Base-by-base conservation (phyloP, 2,113 vertebrate genomes). In the Hipposideros armiger region DNA sequence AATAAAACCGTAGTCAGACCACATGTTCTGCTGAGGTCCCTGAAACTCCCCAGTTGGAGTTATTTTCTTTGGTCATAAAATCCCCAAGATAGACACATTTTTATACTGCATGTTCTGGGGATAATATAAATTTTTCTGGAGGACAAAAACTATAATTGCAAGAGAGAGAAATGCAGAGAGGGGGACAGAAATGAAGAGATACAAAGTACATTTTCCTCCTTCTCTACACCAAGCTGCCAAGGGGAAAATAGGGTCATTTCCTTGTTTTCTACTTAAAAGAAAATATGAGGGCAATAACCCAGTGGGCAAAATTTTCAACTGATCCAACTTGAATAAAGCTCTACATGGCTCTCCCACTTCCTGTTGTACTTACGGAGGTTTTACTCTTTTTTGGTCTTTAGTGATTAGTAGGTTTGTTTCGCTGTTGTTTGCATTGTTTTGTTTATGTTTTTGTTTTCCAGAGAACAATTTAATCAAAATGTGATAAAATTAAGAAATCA, bases 391-490 rank as follows among this genome's bases (percentile, higher is more conserved):
- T 52, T 36, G 36, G n/a, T 42, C 42, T 90, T 76, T 36, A 47
- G 7, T 20, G 42, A 6, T 74, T 36, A 62, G 7, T 11, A 2
- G 7, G 32, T 77, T 85, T 94, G 15, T 60, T 67, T 90, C 72
- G 1, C 52, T 64, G 16, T 66, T 54, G 11, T 45, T 69, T 77
- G 17, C 17, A 82, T 76, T 84, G 26, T 77, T 81, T 70, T 58
- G 6, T 40, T 45, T 82, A 1, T 90, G 16, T 54, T 74, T 84
- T 40, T 42, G 32, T 22, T 90, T 74, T 62, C 32, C 1, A 86
- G 24, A 92, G 20, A 97, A 78, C 9, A 69, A 64, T 74, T 56
- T 90, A 83, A 88, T 58, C 1, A 93, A 95, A 88, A 81, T n/a
- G 3, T 11, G 20, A 42, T 66, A 45, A 80, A 67, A 26, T 54